Percentiles rank a stretch among this genome's conserved stretches.
Conservation (phyloP, 2,888 invertebrate genomes). For the Hypercompe scribonia region DNA sequence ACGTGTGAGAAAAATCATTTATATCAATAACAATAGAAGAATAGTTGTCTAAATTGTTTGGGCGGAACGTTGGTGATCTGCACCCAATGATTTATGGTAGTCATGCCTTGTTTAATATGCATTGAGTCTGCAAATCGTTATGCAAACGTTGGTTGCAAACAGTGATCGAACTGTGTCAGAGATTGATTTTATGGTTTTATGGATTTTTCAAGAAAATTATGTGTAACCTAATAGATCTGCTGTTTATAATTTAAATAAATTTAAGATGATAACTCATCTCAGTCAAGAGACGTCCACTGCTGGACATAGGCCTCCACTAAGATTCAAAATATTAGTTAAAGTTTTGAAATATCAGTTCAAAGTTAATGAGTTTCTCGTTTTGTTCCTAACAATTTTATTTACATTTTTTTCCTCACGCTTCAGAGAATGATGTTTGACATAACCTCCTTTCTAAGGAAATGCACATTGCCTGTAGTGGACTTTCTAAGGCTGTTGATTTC, state of each 20-base stretch:
- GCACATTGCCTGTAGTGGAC: too few relatives aligned
- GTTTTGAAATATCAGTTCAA: too few relatives aligned
- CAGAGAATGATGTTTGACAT: too few relatives aligned
- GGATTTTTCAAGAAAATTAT: background rate
- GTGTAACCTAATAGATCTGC: background rate
- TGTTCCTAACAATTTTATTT: too few relatives aligned
- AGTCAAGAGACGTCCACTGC: too few relatives aligned
- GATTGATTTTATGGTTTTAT: background rate
- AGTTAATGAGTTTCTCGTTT: too few relatives aligned
- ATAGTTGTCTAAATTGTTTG: constrained; percentile 49
- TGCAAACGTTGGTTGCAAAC: background rate
- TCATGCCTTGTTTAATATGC: constrained; percentile 42
- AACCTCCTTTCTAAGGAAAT: too few relatives aligned
- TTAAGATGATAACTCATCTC: too few relatives aligned
- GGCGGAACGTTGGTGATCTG: constrained; percentile 48
- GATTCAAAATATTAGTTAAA: too few relatives aligned
- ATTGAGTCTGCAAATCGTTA: constrained; percentile 37
- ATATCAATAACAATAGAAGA: constrained; percentile 58
- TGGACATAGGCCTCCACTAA: too few relatives aligned
- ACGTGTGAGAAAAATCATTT: constrained; percentile 58
- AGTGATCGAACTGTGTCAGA: background rate
- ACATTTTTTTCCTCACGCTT: too few relatives aligned
- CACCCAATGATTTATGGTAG: constrained; percentile 51
- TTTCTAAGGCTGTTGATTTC: background rate
- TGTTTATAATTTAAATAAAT: too few relatives aligned